Percentiles rank a stretch among this genome's conserved stretches.
Evolutionary conservation across 1,140 invertebrate species (phyloP).

Genomic region (Temnothorax nylanderi): DNA sequence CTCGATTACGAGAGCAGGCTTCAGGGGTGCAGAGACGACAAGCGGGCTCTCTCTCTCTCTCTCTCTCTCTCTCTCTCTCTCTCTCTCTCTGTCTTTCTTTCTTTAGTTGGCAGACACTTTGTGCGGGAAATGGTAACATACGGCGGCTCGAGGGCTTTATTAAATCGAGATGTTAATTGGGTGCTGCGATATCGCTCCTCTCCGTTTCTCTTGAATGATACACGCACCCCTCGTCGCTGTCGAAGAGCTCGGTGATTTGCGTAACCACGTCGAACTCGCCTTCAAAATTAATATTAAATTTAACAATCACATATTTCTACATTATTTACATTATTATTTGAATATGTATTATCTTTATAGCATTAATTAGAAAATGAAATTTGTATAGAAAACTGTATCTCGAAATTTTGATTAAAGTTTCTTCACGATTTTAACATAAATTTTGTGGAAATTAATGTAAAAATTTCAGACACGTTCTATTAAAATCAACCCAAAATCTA

Average conservation of each 20-base stretch:
- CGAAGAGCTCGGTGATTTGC: neutral
- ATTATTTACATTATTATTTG: neutral
- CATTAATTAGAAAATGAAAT: neutral
- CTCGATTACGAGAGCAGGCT: constrained; percentile 64
- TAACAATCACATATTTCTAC: neutral
- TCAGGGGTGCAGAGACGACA: neutral
- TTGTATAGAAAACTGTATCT: neutral
- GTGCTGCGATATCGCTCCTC: constrained; percentile 57
- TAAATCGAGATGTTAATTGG: constrained; percentile 84
- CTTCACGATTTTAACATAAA: neutral
- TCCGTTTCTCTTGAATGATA: constrained; percentile 4
- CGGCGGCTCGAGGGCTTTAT: constrained; percentile 81
- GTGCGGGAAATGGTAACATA: constrained; percentile 81
- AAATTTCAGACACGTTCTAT: neutral
- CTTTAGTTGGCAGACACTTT: constrained; percentile 48
- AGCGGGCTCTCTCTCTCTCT: constrained; percentile 30
- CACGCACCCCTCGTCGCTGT: neutral
- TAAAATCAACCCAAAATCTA: neutral
- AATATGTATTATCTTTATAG: neutral
- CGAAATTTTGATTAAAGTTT: neutral
- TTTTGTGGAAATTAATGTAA: neutral
- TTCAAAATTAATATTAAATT: constrained; percentile 7
- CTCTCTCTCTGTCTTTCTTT: constrained; percentile 33
- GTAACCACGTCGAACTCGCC: neutral
- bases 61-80: constrained; percentile 34